Evolutionary conservation across 2,888 invertebrate genomes (phyloP).

Genomic region (Troides helena): DNA sequence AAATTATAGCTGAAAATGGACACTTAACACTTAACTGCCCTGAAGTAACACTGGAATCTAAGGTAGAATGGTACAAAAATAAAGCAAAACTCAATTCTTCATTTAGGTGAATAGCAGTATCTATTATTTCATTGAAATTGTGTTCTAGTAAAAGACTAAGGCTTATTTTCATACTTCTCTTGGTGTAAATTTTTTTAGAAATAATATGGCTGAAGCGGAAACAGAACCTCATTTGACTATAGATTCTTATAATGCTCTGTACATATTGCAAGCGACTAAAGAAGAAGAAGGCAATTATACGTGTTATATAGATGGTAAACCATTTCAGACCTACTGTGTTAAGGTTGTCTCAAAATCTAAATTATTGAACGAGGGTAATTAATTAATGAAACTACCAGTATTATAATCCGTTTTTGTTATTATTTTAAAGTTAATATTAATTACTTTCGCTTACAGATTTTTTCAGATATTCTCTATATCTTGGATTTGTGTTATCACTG

Average conservation of each 20-base stretch:
- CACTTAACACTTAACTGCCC: slow-evolving; percentile 79
- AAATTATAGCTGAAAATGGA: slow-evolving; percentile 72
- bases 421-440: not conserved
- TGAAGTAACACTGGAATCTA: slow-evolving; percentile 70
- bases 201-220: slow-evolving; percentile 46
- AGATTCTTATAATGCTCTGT: slow-evolving; percentile 78
- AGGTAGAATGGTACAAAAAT: slow-evolving; percentile 79
- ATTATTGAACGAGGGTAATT: slow-evolving; percentile 72
- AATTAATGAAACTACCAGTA: not conserved
- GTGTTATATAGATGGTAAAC: slow-evolving; percentile 82
- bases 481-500: slow-evolving; percentile 78
- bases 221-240: slow-evolving; percentile 71
- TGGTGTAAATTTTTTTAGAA: slow-evolving; percentile 29
- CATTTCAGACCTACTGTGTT: slow-evolving; percentile 75
- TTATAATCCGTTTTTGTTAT: not conserved
- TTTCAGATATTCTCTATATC: slow-evolving; percentile 78
- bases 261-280: slow-evolving; percentile 79
- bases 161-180: not conserved
- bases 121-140: not conserved
- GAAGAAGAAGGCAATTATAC: slow-evolving; percentile 85
- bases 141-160: not conserved
- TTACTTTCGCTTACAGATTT: slow-evolving; percentile 64
- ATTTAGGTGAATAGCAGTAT: slow-evolving; percentile 31
- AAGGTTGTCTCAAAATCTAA: slow-evolving; percentile 73
- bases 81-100: slow-evolving; percentile 61